Evolutionary conservation across 2,113 vertebrate genomes (phyloP).

Genomic region (Saccopteryx leptura): DNA sequence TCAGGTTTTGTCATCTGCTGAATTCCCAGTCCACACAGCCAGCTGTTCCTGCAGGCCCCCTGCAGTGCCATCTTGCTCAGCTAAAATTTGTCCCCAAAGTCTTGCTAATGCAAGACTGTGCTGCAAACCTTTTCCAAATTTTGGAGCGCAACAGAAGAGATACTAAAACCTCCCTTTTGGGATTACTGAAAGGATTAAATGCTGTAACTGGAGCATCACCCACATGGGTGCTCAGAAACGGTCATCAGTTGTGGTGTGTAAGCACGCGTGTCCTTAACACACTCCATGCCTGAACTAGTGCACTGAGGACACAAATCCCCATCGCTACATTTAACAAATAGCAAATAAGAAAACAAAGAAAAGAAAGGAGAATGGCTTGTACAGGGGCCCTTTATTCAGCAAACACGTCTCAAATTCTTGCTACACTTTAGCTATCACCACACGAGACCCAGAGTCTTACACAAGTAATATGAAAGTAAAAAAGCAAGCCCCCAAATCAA

Average conservation of each 20-base stretch:
- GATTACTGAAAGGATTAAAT: neutral
- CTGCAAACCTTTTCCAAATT: neutral
- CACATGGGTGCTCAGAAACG: neutral
- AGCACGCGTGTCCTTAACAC: neutral
- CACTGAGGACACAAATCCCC: no score
- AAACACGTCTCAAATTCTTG: neutral
- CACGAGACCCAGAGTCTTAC: neutral
- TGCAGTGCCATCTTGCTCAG: no score
- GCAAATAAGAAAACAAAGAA: neutral
- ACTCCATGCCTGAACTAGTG: neutral
- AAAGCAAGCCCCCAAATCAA: neutral
- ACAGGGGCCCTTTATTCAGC: neutral
- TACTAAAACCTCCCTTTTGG: neutral
- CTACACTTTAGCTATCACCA: neutral
- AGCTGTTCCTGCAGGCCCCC: neutral
- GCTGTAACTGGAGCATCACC: neutral
- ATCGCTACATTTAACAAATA: neutral
- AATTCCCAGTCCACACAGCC: neutral
- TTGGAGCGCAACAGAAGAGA: neutral
- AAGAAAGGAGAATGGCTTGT: neutral
- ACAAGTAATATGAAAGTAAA: neutral
- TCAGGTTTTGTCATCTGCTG: neutral
- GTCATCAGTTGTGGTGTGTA: no score
- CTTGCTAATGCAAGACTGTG: neutral
- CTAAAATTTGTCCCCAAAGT: neutral